These are phyloP conservation scores for Chymomyza costata DNA, from an alignment of 1,140 invertebrate species.

Conservation along the genomic window DNA sequence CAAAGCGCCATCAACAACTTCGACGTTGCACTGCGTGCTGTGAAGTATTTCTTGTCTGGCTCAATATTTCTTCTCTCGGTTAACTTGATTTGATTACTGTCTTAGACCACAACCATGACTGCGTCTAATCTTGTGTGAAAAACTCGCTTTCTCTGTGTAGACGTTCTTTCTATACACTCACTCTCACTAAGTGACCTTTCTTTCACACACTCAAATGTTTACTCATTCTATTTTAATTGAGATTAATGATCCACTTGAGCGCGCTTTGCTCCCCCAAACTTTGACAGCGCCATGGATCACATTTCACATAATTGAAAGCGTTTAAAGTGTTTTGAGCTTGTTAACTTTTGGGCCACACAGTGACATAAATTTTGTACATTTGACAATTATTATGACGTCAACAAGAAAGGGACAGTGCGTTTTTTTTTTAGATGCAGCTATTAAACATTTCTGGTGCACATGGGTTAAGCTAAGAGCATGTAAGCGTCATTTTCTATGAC, in stretches of 20 bases:
- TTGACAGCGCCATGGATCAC: constrained; percentile 34
- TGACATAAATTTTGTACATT: neutral
- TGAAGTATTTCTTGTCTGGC: no score
- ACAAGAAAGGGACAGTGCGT: constrained; percentile 9
- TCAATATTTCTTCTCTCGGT: no score
- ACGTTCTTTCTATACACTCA: neutral
- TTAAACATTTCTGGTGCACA: no score
- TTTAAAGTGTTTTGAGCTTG: constrained; percentile 31
- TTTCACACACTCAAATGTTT: constrained; percentile 26
- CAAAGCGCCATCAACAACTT: neutral
- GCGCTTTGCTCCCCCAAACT: constrained; percentile 1
- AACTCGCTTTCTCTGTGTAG: constrained; percentile 5
- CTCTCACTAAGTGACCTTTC: no score
- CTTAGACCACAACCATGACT: constrained; percentile 4
- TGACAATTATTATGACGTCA: neutral
- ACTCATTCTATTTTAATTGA: constrained; percentile 60
- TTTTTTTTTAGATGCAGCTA: neutral
- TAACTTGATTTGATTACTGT: constrained; percentile 35
- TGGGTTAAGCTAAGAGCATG: no score
- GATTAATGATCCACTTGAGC: constrained; percentile 61
- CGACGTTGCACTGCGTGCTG: no score
- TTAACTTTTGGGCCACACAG: constrained; percentile 15
- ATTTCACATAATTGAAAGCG: constrained; percentile 55
- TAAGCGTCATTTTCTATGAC: no score
- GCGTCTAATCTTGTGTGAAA: constrained; percentile 23